Conservation (phyloP, 1,140 invertebrate genomes). For the Maniola jurtina region DNA sequence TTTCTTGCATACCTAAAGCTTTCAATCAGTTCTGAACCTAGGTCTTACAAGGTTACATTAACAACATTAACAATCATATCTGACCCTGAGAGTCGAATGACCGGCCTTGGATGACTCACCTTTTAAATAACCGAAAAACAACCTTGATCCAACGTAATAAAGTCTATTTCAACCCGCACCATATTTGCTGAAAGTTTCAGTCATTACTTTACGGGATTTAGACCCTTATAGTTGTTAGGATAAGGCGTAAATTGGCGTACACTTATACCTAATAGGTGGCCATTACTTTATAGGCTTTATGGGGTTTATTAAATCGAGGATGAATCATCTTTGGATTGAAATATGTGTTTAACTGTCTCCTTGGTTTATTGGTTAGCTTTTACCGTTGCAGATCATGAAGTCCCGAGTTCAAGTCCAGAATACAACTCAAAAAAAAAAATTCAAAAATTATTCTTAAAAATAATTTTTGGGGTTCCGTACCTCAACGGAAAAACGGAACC, state of each 20-base stretch:
- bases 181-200: background rate
- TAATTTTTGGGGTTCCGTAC: too few relatives aligned
- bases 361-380: too few relatives aligned
- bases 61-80: slow-evolving; percentile 1
- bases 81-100: slow-evolving; percentile 15
- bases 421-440: too few relatives aligned
- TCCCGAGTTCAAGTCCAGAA: too few relatives aligned
- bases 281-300: background rate
- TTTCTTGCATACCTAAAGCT: too few relatives aligned
- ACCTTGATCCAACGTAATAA: background rate
- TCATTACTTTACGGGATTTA: background rate
- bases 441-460: too few relatives aligned
- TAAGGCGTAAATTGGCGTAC: background rate
- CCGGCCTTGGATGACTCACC: slow-evolving; percentile 26
- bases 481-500: too few relatives aligned
- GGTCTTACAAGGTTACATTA: background rate
- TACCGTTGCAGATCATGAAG: too few relatives aligned
- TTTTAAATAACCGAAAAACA: background rate
- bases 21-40: too few relatives aligned
- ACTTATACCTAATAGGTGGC: background rate
- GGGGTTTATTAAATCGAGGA: background rate
- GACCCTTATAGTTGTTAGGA: background rate
- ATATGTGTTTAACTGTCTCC: background rate
- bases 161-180: background rate
- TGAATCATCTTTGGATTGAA: background rate